phyloP scores from a whole-genome alignment of 2,113 vertebrate genomes.

The Myanophis thanlyinensis region DNA sequence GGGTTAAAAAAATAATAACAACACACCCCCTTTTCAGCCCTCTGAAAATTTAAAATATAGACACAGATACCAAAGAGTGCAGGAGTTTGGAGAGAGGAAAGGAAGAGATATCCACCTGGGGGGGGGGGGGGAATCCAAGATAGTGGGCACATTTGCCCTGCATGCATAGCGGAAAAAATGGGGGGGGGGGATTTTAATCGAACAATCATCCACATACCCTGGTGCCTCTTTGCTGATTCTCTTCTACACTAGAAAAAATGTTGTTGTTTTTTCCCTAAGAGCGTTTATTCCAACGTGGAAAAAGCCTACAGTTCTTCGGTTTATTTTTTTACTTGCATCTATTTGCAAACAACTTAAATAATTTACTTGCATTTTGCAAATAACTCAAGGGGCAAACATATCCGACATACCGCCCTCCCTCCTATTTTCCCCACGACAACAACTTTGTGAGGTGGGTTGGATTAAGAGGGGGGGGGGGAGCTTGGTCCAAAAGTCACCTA shows the following conservation, averaged over 20 bases:
- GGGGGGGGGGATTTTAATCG: neutral
- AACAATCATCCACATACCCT: neutral
- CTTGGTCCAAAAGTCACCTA: too few species aligned
- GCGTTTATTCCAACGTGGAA: neutral
- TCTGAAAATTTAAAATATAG: neutral
- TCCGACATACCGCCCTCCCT: too few species aligned
- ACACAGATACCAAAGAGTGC: neutral
- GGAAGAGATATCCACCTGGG: neutral
- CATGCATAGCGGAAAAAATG: neutral
- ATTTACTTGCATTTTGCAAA: too few species aligned
- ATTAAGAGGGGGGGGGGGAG: too few species aligned
- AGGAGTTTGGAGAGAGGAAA: neutral
- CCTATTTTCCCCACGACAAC: too few species aligned
- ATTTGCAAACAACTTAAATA: too few species aligned
- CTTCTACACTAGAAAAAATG: neutral
- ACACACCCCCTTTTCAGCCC: neutral
- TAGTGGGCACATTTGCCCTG: neutral
- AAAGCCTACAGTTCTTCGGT: constrained; percentile 24
- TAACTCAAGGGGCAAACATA: too few species aligned
- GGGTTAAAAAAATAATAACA: neutral
- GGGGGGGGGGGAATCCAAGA: neutral
- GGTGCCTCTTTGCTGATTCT: neutral
- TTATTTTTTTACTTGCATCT: too few species aligned
- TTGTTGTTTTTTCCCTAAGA: neutral
- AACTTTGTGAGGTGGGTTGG: too few species aligned